Evolutionary conservation across 2,888 invertebrate genomes (phyloP).

Genomic region (Ceraclea dissimilis): DNA sequence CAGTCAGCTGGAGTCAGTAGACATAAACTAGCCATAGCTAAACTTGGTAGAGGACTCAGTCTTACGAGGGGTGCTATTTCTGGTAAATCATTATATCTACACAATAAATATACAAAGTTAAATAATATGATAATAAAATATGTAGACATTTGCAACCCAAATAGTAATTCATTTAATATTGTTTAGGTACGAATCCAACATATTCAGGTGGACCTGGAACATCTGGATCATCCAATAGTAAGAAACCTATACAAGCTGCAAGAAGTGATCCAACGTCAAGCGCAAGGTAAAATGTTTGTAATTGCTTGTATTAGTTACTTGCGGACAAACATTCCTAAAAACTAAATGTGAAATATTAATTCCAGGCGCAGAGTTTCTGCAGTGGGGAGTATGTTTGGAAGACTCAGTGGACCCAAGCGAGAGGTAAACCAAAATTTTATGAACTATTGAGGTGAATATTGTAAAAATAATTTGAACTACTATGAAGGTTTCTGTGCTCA

Average conservation of each 20-base stretch:
- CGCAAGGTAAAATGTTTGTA: constrained; percentile 1
- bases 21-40: constrained; percentile 46
- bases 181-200: not conserved
- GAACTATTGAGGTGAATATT: too few relatives aligned
- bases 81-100: constrained; percentile 35
- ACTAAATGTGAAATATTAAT: not conserved
- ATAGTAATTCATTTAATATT: not conserved
- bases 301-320: not conserved
- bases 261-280: constrained; percentile 54
- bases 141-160: too few relatives aligned
- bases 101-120: too few relatives aligned
- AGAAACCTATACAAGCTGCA: constrained; percentile 52
- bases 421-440: constrained; percentile 18
- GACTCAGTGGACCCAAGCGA: constrained; percentile 20
- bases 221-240: constrained; percentile 28
- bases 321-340: not conserved
- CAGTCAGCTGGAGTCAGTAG: constrained; percentile 48
- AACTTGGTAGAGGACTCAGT: constrained; percentile 62
- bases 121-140: too few relatives aligned
- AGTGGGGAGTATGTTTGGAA: constrained; percentile 25
- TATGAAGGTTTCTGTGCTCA: constrained; percentile 29
- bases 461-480: not conserved
- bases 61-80: constrained; percentile 58
- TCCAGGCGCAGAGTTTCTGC: constrained; percentile 22
- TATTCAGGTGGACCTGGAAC: not conserved